phyloP scores from a whole-genome alignment of 2,797 vertebrate genomes.

The Hipposideros larvatus region DNA sequence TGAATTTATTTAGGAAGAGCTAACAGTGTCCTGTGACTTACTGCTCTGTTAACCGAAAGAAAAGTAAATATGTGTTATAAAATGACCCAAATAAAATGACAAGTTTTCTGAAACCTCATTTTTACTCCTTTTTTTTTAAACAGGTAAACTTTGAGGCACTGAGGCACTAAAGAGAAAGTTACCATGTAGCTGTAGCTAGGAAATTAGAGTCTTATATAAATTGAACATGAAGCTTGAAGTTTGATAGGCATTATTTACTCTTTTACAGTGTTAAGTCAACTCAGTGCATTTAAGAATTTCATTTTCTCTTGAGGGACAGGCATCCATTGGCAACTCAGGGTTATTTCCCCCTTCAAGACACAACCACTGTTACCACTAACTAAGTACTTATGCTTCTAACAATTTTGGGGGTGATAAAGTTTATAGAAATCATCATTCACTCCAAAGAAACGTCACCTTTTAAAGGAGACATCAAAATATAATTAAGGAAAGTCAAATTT shows the following conservation, averaged over 20 bases:
- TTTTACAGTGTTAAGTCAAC: conserved; percentile 20
- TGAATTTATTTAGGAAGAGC: conserved; percentile 36
- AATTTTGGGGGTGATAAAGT: background rate
- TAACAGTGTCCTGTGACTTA: background rate
- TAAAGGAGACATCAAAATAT: conserved; percentile 25
- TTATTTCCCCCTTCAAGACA: conserved; percentile 17
- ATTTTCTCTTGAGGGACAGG: conserved; percentile 34
- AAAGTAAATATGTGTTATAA: conserved; percentile 33
- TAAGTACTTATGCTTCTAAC: background rate
- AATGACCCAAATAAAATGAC: conserved; percentile 59
- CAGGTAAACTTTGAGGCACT: background rate
- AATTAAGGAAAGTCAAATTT: conserved; percentile 21
- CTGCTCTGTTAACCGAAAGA: conserved; percentile 15
- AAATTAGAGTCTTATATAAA: background rate
- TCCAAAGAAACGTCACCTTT: conserved; percentile 2
- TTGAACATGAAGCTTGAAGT: conserved; percentile 20
- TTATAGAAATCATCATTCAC: conserved; percentile 16
- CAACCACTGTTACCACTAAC: background rate
- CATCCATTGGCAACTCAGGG: background rate
- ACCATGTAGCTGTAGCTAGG: background rate
- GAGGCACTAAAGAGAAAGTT: background rate
- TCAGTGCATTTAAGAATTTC: conserved; percentile 19
- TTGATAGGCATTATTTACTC: background rate
- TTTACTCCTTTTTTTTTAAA: background rate
- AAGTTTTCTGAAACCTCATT: conserved; percentile 14